These are phyloP conservation scores for Myathropa florea DNA, from an alignment of 2,888 invertebrate species.

Conservation along the genomic window DNA sequence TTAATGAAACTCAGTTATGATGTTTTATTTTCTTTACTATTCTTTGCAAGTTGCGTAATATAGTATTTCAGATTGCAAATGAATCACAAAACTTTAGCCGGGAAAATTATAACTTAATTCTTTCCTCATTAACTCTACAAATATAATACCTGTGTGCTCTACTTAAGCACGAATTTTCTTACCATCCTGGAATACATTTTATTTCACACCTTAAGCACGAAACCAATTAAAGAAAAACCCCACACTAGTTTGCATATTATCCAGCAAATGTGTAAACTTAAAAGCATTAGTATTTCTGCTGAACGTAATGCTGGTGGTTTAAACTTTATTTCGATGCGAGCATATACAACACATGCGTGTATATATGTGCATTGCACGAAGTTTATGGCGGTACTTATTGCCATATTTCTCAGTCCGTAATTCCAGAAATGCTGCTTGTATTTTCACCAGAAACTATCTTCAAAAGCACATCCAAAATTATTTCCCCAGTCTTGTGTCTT, in stretches of 20 bases:
- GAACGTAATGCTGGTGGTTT: not conserved
- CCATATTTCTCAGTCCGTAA: not conserved
- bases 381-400: not conserved
- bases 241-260: not conserved
- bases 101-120: too few species aligned
- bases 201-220: not conserved
- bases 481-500: conserved; percentile 1
- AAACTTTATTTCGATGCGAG: not conserved
- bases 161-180: not conserved
- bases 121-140: not conserved
- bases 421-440: not conserved
- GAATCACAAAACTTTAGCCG: too few species aligned
- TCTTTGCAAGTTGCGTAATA: too few species aligned
- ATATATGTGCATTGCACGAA: not conserved
- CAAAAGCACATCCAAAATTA: conserved; percentile 41
- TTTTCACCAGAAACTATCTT: conserved; percentile 13
- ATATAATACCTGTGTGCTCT: not conserved
- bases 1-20: too few species aligned
- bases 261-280: too few species aligned
- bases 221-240: not conserved
- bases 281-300: not conserved
- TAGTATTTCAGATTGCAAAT: too few species aligned
- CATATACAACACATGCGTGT: too few species aligned
- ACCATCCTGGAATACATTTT: not conserved
- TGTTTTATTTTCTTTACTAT: too few species aligned